phyloP scores from a whole-genome alignment of 2,797 vertebrate genomes.

The Psittacula derbiana region DNA sequence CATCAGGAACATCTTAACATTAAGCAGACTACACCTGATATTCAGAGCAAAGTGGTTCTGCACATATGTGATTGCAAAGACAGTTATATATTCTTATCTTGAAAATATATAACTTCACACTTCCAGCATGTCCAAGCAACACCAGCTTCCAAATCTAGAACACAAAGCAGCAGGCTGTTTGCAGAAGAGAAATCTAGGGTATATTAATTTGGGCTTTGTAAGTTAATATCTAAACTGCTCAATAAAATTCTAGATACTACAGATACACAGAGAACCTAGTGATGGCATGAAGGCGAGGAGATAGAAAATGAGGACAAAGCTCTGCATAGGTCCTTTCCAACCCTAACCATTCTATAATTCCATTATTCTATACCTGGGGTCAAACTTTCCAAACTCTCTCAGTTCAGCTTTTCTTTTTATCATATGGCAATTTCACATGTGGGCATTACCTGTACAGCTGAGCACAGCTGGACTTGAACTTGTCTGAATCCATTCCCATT shows the following conservation, averaged over 20 bases:
- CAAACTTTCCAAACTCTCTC: background rate
- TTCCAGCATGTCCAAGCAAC: background rate
- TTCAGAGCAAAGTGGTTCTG: background rate
- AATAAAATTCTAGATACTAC: background rate
- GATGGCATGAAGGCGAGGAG: background rate
- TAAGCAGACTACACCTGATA: background rate
- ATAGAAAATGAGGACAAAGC: background rate
- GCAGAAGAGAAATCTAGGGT: background rate
- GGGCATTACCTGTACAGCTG: background rate
- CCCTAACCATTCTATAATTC: background rate
- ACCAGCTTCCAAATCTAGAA: background rate
- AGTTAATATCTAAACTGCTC: background rate
- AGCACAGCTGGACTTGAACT: background rate
- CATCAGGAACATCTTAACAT: background rate
- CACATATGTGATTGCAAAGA: background rate
- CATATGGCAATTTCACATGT: background rate
- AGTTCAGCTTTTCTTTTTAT: background rate
- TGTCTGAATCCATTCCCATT: background rate
- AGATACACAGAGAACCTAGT: background rate
- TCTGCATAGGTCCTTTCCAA: background rate
- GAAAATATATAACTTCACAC: background rate
- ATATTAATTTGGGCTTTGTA: background rate
- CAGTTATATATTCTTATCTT: background rate
- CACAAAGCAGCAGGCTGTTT: background rate
- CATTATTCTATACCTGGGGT: background rate